phyloP scores from a whole-genome alignment of 2,888 invertebrate species.

The Diloba caeruleocephala region DNA sequence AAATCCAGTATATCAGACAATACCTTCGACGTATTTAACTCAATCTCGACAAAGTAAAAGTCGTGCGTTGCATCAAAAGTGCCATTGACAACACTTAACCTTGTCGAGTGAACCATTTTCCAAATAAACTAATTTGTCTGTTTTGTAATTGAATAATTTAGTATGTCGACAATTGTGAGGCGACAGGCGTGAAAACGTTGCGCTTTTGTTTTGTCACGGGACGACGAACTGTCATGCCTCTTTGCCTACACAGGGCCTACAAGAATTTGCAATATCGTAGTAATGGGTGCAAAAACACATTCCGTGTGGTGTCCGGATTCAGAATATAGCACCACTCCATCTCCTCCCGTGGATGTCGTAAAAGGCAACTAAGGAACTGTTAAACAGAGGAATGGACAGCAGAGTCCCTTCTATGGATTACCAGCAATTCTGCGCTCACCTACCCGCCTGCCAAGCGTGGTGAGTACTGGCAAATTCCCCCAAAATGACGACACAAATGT shows the following conservation, averaged over 20 bases:
- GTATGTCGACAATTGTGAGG: slow-evolving; percentile 46
- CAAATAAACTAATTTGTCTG: slow-evolving; percentile 53
- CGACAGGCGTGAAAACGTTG: slow-evolving; percentile 54
- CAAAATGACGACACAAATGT: no score
- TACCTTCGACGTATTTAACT: slow-evolving; percentile 25
- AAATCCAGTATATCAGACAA: slow-evolving; percentile 30
- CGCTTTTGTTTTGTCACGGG: slow-evolving; percentile 46
- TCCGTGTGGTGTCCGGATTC: no score
- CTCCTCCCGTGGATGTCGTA: no score
- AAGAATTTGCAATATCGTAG: no score
- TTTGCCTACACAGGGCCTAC: slow-evolving; percentile 20
- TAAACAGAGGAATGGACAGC: no score
- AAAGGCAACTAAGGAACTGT: no score
- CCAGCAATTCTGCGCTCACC: no score
- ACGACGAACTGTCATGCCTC: slow-evolving; percentile 32
- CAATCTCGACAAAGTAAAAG: slow-evolving; percentile 49
- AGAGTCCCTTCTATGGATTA: no score
- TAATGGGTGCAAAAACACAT: no score
- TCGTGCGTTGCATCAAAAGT: slow-evolving; percentile 24
- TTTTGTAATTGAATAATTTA: slow-evolving; percentile 53
- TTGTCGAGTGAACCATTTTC: slow-evolving; percentile 43
- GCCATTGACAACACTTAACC: slow-evolving; percentile 36
- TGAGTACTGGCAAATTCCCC: no score
- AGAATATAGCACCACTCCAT: no score
- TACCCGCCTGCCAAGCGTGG: no score